These are phyloP conservation scores for Orestias chungarensis DNA, from an alignment of 2,797 vertebrate genomes.

Conservation along the genomic window DNA sequence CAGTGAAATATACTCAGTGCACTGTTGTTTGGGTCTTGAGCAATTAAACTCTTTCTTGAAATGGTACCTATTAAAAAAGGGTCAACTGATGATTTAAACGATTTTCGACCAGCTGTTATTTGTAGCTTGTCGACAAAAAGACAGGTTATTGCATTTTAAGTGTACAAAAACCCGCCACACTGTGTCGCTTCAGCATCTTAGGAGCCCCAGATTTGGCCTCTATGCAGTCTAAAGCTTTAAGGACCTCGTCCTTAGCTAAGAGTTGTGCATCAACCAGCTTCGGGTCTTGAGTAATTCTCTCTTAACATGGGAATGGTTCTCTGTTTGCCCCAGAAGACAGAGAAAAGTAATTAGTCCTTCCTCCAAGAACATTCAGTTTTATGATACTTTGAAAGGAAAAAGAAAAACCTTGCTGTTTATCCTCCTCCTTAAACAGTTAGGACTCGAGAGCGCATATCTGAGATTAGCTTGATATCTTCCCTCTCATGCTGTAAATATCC, in stretches of 20 bases:
- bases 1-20: neutral
- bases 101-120: neutral
- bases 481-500: constrained; percentile 12
- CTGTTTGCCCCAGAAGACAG: constrained; percentile 35
- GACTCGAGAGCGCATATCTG: neutral
- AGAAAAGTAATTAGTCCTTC: constrained; percentile 13
- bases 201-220: neutral
- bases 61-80: neutral
- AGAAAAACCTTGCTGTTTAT: neutral
- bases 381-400: neutral
- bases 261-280: constrained; percentile 52
- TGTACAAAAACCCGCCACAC: constrained; percentile 12
- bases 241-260: constrained; percentile 30
- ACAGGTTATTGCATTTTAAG: neutral
- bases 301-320: constrained; percentile 31
- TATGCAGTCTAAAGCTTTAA: constrained; percentile 18
- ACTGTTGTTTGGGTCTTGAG: neutral
- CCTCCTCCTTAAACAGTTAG: neutral
- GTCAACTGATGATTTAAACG: neutral
- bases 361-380: neutral
- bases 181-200: constrained; percentile 7
- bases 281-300: constrained; percentile 48
- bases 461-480: neutral
- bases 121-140: neutral
- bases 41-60: neutral